A percentile compares a stretch with the other conserved stretches of the same genome.
Evolutionary conservation across 2,888 invertebrate species (phyloP).

Genomic region (Mythimna albipuncta): DNA sequence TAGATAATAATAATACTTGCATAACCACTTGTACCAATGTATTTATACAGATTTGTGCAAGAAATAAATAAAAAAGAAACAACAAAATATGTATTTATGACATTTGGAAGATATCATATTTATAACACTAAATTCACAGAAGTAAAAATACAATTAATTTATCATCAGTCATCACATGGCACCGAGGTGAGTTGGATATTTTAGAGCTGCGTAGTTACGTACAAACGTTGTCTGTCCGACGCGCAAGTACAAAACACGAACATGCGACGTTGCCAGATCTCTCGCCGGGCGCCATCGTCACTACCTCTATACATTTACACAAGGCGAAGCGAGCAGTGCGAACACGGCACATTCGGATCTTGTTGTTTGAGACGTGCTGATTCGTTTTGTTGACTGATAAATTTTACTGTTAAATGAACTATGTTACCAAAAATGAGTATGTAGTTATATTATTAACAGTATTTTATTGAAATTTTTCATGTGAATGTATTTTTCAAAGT

Average conservation of each 20-base stretch:
- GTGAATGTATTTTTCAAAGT: neutral
- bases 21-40: neutral
- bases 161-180: conserved; percentile 26
- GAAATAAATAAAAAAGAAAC: neutral
- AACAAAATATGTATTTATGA: neutral
- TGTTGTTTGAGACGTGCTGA: conserved; percentile 57
- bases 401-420: conserved; percentile 29
- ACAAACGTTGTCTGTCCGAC: conserved; percentile 48
- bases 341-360: conserved; percentile 64
- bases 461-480: neutral
- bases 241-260: conserved; percentile 69
- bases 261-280: conserved; percentile 75
- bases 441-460: neutral
- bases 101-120: neutral
- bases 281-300: conserved; percentile 73
- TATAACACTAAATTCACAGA: neutral
- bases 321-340: conserved; percentile 78
- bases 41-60: neutral
- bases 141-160: conserved; percentile 7
- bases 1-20: neutral
- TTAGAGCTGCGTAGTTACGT: conserved; percentile 52
- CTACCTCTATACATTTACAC: conserved; percentile 60
- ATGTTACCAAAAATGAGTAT: neutral
- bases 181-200: conserved; percentile 40
- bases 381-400: conserved; percentile 65